Percentiles rank a stretch among this genome's conserved stretches.
Conservation (phyloP, 2,888 invertebrate genomes). For the Atrina japonica region DNA sequence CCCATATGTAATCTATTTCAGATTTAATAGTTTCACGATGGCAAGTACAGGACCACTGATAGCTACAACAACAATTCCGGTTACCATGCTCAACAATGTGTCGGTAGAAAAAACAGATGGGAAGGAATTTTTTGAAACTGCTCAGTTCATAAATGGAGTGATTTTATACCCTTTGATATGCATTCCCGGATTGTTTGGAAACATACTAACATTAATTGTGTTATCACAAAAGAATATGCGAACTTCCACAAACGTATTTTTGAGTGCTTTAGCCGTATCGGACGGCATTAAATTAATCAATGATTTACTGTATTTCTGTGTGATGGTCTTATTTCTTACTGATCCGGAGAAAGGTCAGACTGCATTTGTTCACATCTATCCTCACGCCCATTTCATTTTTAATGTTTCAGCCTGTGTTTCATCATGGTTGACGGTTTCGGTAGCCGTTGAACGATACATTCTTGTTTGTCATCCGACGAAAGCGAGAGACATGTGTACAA, state of each 20-base stretch:
- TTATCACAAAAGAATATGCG: constrained; percentile 68
- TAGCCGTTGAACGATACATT: constrained; percentile 76
- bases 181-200: constrained; percentile 71
- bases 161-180: constrained; percentile 74
- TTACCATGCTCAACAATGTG: background rate
- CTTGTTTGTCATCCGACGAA: constrained; percentile 74
- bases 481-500: constrained; percentile 66
- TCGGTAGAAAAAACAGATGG: constrained; percentile 33
- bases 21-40: no score
- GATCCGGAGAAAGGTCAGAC: constrained; percentile 55
- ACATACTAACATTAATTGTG: constrained; percentile 71
- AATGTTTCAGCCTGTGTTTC: constrained; percentile 73
- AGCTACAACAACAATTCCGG: no score
- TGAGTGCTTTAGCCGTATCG: constrained; percentile 73
- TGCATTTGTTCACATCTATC: constrained; percentile 70
- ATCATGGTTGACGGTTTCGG: constrained; percentile 77
- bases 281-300: constrained; percentile 75
- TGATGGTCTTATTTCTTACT: constrained; percentile 62
- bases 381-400: constrained; percentile 76
- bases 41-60: no score
- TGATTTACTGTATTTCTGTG: constrained; percentile 74
- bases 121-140: constrained; percentile 69
- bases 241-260: constrained; percentile 75
- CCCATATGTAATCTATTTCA: no score
- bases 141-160: constrained; percentile 72